phyloP scores from a whole-genome alignment of 2,888 invertebrate species.

The Aspidiotus rigidus region DNA sequence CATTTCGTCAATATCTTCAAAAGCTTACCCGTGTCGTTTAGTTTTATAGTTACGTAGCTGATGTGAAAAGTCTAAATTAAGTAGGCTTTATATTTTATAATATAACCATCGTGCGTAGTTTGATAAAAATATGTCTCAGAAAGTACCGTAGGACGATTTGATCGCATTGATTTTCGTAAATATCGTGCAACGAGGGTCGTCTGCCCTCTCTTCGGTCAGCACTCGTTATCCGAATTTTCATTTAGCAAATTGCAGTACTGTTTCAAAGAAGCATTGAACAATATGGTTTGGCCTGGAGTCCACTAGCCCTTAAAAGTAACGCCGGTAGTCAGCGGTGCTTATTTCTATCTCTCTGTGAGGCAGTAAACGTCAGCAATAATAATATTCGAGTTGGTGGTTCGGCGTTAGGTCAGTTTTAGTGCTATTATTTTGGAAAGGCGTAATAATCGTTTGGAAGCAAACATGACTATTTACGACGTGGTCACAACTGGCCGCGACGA shows the following conservation, averaged over 20 bases:
- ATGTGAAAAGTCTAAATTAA: too few species aligned
- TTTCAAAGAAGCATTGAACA: background rate
- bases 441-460: conserved; percentile 4
- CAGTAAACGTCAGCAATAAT: background rate
- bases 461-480: background rate
- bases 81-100: too few species aligned
- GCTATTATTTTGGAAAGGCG: conserved; percentile 1
- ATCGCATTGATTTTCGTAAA: conserved; percentile 2
- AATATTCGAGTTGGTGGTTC: background rate
- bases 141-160: background rate
- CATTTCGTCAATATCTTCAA: too few species aligned
- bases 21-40: too few species aligned
- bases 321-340: background rate
- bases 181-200: background rate
- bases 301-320: background rate
- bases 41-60: too few species aligned
- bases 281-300: background rate
- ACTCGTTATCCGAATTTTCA: conserved; percentile 4
- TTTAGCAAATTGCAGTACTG: background rate
- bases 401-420: conserved; percentile 3
- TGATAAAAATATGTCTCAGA: too few species aligned
- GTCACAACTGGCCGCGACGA: background rate
- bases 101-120: too few species aligned
- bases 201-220: background rate
- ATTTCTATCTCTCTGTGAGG: background rate